Evolutionary conservation across 2,113 vertebrate genomes (phyloP).

Genomic region (Leptobrachium ailaonicum): DNA sequence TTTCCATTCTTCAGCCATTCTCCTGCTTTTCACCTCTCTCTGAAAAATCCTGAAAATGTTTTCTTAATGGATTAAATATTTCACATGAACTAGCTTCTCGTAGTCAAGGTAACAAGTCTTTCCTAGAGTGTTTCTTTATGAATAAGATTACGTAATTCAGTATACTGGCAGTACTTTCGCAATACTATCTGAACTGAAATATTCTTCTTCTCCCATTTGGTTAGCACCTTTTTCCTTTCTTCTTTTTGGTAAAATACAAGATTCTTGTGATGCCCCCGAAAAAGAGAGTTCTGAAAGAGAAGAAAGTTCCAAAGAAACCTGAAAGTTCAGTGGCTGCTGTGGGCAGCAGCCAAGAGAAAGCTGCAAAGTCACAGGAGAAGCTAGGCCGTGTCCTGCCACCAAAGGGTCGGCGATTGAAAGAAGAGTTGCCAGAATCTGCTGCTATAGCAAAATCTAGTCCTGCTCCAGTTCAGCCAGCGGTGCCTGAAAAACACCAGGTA

Average conservation of each 20-base stretch:
- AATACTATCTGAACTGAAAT: not conserved
- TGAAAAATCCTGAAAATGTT: no score
- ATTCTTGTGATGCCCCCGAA: slow-evolving; percentile 48
- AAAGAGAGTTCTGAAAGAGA: slow-evolving; percentile 39
- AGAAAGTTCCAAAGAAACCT: slow-evolving; percentile 40
- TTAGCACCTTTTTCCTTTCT: not conserved
- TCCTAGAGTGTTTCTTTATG: no score
- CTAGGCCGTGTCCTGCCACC: slow-evolving; percentile 4
- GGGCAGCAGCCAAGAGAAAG: slow-evolving; percentile 24
- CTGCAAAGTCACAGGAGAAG: slow-evolving; percentile 26
- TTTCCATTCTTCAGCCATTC: no score
- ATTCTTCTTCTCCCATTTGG: not conserved
- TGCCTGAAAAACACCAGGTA: slow-evolving; percentile 31
- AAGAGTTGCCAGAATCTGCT: not conserved
- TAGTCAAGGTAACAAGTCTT: no score
- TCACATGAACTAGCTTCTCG: no score
- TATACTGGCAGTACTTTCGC: no score
- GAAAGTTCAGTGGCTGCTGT: slow-evolving; percentile 6
- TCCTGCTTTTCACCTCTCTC: no score
- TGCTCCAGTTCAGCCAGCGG: not conserved
- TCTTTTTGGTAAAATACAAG: slow-evolving; percentile 4
- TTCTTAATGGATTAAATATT: no score
- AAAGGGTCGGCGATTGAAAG: slow-evolving; percentile 13
- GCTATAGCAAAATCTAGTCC: not conserved
- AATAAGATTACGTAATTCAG: no score